A percentile compares a stretch with the other conserved stretches of the same genome.
phyloP scores from a whole-genome alignment of 2,797 vertebrate genomes.

The Thripadectes ignobilis region DNA sequence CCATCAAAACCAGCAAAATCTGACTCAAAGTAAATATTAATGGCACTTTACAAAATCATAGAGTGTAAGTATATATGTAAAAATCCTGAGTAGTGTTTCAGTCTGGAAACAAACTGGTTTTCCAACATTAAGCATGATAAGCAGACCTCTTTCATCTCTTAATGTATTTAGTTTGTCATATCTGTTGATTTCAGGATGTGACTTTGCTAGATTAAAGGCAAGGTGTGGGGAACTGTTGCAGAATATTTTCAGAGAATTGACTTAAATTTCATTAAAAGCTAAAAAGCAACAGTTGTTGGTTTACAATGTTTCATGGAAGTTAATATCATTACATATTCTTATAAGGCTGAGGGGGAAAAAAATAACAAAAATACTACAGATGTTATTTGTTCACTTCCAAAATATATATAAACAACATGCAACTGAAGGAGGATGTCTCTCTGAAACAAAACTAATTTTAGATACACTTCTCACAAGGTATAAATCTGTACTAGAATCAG shows the following conservation, averaged over 20 bases:
- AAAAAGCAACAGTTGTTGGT: neutral
- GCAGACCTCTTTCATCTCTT: neutral
- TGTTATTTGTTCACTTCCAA: neutral
- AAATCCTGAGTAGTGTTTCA: neutral
- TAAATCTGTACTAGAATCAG: neutral
- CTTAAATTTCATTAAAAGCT: neutral
- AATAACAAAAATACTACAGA: neutral
- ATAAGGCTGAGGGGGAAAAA: neutral
- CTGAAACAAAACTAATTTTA: neutral
- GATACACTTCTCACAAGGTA: neutral
- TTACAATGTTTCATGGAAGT: neutral
- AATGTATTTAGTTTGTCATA: neutral
- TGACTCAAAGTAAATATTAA: neutral
- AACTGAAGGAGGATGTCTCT: neutral
- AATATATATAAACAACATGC: neutral
- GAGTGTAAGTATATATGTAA: neutral
- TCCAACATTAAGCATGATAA: neutral
- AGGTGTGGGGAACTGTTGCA: neutral
- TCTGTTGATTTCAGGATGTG: neutral
- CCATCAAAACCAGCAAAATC: neutral
- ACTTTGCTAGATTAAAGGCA: neutral
- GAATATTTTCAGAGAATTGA: neutral
- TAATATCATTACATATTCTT: neutral
- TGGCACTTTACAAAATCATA: neutral
- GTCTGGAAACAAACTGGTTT: neutral